phyloP scores from a whole-genome alignment of 1,140 invertebrate species.

The Cephus cinctus region DNA sequence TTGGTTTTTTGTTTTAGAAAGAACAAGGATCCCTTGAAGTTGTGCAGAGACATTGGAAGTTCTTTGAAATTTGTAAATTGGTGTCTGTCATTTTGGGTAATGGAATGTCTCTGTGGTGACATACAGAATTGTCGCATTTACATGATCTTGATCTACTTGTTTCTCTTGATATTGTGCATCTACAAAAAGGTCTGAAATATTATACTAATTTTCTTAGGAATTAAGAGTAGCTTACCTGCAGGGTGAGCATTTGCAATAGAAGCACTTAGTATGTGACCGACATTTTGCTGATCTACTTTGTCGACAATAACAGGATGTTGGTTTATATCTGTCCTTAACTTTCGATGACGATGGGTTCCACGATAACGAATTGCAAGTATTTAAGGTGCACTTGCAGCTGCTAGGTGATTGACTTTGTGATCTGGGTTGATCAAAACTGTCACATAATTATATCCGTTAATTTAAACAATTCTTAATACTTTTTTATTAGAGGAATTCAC shows the following conservation, averaged over 20 bases:
- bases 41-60: not conserved
- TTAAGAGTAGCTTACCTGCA: constrained; percentile 30
- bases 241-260: constrained; percentile 39
- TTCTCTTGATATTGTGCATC: constrained; percentile 19
- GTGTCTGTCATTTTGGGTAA: not conserved
- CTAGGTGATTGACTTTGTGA: constrained; percentile 11
- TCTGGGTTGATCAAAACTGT: constrained; percentile 10
- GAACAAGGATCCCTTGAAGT: not conserved
- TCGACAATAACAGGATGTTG: constrained; percentile 27
- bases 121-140: constrained; percentile 28
- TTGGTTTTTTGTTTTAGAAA: constrained; percentile 5
- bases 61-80: not conserved
- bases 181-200: constrained; percentile 17
- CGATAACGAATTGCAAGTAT: constrained; percentile 4
- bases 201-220: constrained; percentile 12
- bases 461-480: not conserved
- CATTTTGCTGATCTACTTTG: constrained; percentile 12
- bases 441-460: constrained; percentile 10
- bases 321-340: constrained; percentile 21
- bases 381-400: constrained; percentile 9
- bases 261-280: constrained; percentile 35
- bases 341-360: constrained; percentile 1
- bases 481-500: not conserved
- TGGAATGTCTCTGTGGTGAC: not conserved
- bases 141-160: constrained; percentile 17